A percentile compares a stretch with the other conserved stretches of the same genome.
These are phyloP conservation scores for Petrosia ficiformis DNA, from an alignment of 37 sponge, comb jelly and placozoan genomes.

Conservation along the genomic window DNA sequence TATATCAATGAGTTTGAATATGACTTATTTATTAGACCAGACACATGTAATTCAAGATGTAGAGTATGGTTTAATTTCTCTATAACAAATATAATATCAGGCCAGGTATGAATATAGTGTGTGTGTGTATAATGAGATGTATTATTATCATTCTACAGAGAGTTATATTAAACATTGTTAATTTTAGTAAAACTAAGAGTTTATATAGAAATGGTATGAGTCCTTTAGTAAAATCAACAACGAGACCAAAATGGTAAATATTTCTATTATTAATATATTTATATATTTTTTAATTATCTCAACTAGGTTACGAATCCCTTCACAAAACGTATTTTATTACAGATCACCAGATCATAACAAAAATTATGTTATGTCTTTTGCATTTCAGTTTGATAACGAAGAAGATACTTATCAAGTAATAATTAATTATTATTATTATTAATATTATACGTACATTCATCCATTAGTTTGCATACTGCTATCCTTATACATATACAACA, in stretches of 20 bases:
- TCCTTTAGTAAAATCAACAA: slow-evolving; percentile 88
- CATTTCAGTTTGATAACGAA: slow-evolving; percentile 88
- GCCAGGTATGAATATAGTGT: slow-evolving; percentile 54
- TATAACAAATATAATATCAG: slow-evolving; percentile 67
- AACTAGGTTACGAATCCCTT: slow-evolving; percentile 86
- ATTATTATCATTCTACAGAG: slow-evolving; percentile 36
- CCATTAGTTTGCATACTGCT: slow-evolving; percentile 92
- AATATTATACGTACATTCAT: not conserved
- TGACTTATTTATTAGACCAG: slow-evolving; percentile 91
- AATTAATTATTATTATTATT: not conserved
- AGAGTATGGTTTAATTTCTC: slow-evolving; percentile 95
- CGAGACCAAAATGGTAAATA: slow-evolving; percentile 83
- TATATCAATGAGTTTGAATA: slow-evolving; percentile 89
- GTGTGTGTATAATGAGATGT: not conserved
- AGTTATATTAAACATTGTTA: slow-evolving; percentile 92
- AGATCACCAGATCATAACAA: slow-evolving; percentile 88
- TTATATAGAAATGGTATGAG: slow-evolving; percentile 95
- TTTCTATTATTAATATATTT: not conserved
- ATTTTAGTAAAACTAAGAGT: slow-evolving; percentile 95
- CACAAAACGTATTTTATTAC: slow-evolving; percentile 92
- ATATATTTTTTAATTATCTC: not conserved
- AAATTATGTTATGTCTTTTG: slow-evolving; percentile 93
- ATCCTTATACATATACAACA: slow-evolving; percentile 86
- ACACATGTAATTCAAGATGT: slow-evolving; percentile 90
- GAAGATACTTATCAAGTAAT: slow-evolving; percentile 85